Evolutionary conservation across 2,888 invertebrate species (phyloP).

Genomic region (Drosophila paranaensis): DNA sequence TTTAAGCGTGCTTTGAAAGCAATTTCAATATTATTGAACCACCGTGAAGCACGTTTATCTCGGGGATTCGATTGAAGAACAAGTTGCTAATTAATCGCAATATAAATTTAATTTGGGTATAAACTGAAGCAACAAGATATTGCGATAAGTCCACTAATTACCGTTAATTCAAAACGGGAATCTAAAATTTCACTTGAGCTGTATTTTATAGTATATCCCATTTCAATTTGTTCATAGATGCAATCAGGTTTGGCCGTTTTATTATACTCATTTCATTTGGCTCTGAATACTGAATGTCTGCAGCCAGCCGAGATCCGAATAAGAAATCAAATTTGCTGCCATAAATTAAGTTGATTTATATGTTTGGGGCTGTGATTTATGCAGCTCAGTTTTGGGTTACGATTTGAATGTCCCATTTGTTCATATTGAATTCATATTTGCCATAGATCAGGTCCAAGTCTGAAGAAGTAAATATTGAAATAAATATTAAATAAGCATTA

Average conservation of each 20-base stretch:
- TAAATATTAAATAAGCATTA: neutral
- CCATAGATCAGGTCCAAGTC: neutral
- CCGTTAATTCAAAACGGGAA: neutral
- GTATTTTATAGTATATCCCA: neutral
- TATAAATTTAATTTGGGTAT: conserved; percentile 54
- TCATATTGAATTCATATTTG: neutral
- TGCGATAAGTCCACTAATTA: conserved; percentile 27
- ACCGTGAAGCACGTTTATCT: conserved; percentile 19
- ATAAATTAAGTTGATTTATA: neutral
- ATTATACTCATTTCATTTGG: neutral
- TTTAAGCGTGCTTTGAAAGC: conserved; percentile 36
- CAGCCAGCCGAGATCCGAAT: neutral
- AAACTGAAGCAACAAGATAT: conserved; percentile 18
- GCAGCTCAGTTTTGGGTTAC: no score
- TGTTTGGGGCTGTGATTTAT: no score
- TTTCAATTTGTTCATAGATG: conserved; percentile 7
- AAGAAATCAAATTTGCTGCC: neutral
- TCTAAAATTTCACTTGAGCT: neutral
- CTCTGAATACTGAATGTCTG: neutral
- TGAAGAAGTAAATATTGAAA: neutral
- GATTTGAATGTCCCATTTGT: neutral
- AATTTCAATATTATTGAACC: conserved; percentile 41
- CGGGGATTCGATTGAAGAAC: conserved; percentile 25
- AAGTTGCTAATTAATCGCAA: conserved; percentile 61
- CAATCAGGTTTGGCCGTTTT: neutral